phyloP scores from a whole-genome alignment of 2,888 invertebrate genomes.

The Clistopyga incitator region DNA sequence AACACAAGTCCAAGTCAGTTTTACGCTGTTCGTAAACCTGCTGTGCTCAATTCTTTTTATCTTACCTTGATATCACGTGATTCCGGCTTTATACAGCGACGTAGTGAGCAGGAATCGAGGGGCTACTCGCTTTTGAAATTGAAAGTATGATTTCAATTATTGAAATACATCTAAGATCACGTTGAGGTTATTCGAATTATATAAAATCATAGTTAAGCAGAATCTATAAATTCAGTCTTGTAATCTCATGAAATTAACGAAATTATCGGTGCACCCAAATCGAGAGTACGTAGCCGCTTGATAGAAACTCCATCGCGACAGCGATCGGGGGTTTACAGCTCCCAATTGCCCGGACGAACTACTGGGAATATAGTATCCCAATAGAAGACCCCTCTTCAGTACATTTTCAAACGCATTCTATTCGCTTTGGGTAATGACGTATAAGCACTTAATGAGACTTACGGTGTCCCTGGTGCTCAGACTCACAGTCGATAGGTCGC shows the following conservation, averaged over 20 bases:
- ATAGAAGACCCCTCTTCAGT: neutral
- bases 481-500: too few relatives aligned
- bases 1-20: constrained; percentile 59
- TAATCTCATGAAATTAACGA: too few relatives aligned
- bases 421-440: neutral
- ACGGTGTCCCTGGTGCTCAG: too few relatives aligned
- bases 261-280: too few relatives aligned
- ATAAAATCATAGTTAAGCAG: too few relatives aligned
- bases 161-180: too few relatives aligned
- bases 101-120: neutral
- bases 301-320: neutral
- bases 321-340: neutral
- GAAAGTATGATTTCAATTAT: too few relatives aligned
- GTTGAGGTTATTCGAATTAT: too few relatives aligned
- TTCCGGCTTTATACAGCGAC: neutral
- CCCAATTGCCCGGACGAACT: neutral
- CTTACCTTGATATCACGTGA: constrained; percentile 14
- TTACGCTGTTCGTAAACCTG: constrained; percentile 48
- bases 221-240: too few relatives aligned
- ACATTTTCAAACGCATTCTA: neutral
- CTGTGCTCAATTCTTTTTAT: constrained; percentile 40
- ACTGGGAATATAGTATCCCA: neutral
- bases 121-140: too few relatives aligned
- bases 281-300: too few relatives aligned
- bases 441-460: too few relatives aligned